Base-by-base conservation (phyloP, 1,140 invertebrate species). In the Lethrus apterus region DNA sequence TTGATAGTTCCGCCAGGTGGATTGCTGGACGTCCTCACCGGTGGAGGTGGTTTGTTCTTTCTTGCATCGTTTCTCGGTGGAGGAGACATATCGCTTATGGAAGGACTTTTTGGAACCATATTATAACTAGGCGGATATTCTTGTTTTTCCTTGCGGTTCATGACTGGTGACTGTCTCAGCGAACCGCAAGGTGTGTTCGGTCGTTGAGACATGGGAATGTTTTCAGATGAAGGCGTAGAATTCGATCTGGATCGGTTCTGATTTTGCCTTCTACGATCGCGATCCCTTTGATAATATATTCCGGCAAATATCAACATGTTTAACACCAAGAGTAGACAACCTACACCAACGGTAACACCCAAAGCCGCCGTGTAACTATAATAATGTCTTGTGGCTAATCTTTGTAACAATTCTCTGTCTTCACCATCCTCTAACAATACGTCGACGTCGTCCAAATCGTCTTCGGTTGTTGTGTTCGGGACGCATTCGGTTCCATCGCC, bases 251-350 rank as follows among this genome's bases (percentile, higher is more conserved):
- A 48, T 7, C 31, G 35, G 38, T 33, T 46, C 35, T 15, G 67
- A 57, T 48, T 70, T 66, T 70, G 56, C 50, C 58, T 56, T 46
- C 56, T 46, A 8, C 64, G 56, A 43, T 74, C 71, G 3, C 75
- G 62, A 46, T 86, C 80, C 23, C 84, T 70, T 58, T 90, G 86
- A 59, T 90, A 87, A 64, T 89, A 92, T 46, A 93, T 86, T 33
- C 84, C 89, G 2, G 86, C 85, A 59, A 92, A 92, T 36, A 93
- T 85, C 31, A 93, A 69, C 66, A 91, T 78, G 67, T 94, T 93
- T 9, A 93, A 73, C 2, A 91, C 76, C 3, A 94, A 71, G 2
- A 94, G 74, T 31, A 88, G 83, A 60, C 88, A 90, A 1, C 90
- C 90, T 13, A 93, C 81, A 1, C 88, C 86, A 9, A 93, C 84